Evolutionary conservation across 92 coral and sea anemone genomes (phyloP).

Genomic region (Micromussa lordhowensis): DNA sequence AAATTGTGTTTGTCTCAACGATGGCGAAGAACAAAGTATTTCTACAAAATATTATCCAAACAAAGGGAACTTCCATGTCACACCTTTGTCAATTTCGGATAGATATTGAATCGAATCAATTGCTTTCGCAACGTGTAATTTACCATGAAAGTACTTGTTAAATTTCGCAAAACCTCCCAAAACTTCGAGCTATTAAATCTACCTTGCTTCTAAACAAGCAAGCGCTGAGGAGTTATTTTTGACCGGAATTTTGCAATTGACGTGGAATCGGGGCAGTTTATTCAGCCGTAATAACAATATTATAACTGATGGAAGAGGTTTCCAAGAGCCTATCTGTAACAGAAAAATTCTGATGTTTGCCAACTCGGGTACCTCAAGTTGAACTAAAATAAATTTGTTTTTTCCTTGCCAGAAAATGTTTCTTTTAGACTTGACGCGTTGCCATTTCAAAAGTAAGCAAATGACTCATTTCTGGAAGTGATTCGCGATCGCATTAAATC

Average conservation of each 20-base stretch:
- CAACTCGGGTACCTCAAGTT: background rate
- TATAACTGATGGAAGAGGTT: background rate
- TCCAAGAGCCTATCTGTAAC: slow-evolving; percentile 2
- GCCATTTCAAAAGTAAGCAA: slow-evolving; percentile 11
- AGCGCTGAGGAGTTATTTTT: background rate
- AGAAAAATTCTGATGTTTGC: background rate
- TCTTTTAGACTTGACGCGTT: slow-evolving; percentile 1
- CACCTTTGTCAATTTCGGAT: slow-evolving; percentile 25
- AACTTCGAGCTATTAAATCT: background rate
- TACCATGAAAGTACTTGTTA: background rate
- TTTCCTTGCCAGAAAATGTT: background rate
- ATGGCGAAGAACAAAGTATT: background rate
- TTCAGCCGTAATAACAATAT: slow-evolving; percentile 5
- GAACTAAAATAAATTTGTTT: background rate
- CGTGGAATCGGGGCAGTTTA: background rate
- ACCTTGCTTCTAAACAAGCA: background rate
- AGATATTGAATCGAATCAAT: slow-evolving; percentile 6
- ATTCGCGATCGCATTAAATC: slow-evolving; percentile 52
- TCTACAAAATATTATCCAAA: slow-evolving; percentile 29
- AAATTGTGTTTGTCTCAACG: background rate
- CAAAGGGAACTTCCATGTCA: slow-evolving; percentile 4
- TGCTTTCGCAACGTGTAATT: slow-evolving; percentile 6
- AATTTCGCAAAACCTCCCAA: background rate
- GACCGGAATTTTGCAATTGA: background rate
- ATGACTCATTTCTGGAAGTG: slow-evolving; percentile 22